A percentile compares a stretch with the other conserved stretches of the same genome.
Conservation (phyloP, 1,140 invertebrate genomes). For the Thalassaphorura encarpata region DNA sequence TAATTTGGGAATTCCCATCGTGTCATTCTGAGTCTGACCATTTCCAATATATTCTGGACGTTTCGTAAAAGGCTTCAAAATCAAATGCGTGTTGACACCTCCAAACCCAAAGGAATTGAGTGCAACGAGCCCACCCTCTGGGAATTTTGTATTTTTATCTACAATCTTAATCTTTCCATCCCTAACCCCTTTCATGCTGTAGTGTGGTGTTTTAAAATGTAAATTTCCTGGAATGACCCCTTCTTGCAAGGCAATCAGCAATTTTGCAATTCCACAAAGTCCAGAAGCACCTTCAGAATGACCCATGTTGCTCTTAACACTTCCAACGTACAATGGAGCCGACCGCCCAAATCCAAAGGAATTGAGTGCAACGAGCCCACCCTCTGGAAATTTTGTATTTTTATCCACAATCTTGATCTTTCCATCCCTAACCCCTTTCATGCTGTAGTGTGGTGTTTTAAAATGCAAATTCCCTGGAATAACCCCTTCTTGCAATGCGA, state of each 20-base stretch:
- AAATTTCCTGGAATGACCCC: slow-evolving; percentile 3
- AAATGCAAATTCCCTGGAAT: slow-evolving; percentile 6
- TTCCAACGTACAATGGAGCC: slow-evolving; percentile 46
- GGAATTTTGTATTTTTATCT: slow-evolving; percentile 50
- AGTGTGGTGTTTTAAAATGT: background rate
- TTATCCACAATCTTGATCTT: slow-evolving; percentile 51
- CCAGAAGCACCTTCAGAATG: slow-evolving; percentile 45
- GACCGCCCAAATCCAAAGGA: slow-evolving; percentile 58
- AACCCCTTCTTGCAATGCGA: background rate
- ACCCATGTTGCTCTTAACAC: slow-evolving; percentile 51
- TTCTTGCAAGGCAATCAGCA: background rate
- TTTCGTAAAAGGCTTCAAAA: slow-evolving; percentile 40
- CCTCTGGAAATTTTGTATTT: slow-evolving; percentile 48
- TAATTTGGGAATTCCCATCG: slow-evolving; percentile 51
- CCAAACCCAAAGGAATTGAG: slow-evolving; percentile 56
- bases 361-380: slow-evolving; percentile 46
- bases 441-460: background rate
- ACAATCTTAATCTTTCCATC: slow-evolving; percentile 45
- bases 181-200: background rate
- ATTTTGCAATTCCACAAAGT: slow-evolving; percentile 4
- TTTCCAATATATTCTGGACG: slow-evolving; percentile 2
- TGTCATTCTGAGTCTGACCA: background rate
- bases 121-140: slow-evolving; percentile 43
- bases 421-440: slow-evolving; percentile 33
- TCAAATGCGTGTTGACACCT: slow-evolving; percentile 53